Evolutionary conservation across 2,888 invertebrate genomes (phyloP), one percentile per base, ranked within the genome.

Genomic region (Physocephala rufipes): DNA sequence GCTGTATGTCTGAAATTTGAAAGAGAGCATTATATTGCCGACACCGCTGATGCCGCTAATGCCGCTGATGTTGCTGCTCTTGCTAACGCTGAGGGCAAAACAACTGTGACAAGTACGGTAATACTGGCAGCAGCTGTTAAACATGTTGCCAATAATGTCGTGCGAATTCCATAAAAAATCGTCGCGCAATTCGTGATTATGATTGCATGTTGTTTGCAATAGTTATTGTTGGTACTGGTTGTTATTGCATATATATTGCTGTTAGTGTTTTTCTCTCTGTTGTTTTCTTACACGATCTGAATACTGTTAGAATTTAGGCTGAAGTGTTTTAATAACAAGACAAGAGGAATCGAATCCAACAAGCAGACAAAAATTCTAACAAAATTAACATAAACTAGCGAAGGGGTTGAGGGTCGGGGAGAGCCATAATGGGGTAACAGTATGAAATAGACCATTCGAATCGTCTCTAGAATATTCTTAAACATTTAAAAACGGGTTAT

Each of bases 171-270:
- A 55, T 5, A 58, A 45, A 53, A n/a, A 58, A n/a, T 43, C 58
- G 43, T 43, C 58, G 43, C 24, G 45, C 43, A 58, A 47, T 58
- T 58, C 58, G 67, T 67, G 67, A n/a, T 24, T 58, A 67, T 58
- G 45, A 58, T 43, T 58, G 55, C 67, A 67, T 67, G 67, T 67
- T n/a, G n/a, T n/a, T n/a, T n/a, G n/a, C n/a, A n/a, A n/a, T n/a
- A n/a, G n/a, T n/a, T n/a, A n/a, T n/a, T n/a, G n/a, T n/a, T n/a
- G n/a, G n/a, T n/a, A n/a, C n/a, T n/a, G n/a, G n/a, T n/a, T n/a
- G n/a, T n/a, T n/a, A n/a, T n/a, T n/a, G n/a, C 43, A 4, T 24
- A 24, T 7, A 62, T 13, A 21, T n/a, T n/a, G 43, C 43, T 1
- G 1, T n/a, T 55, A n/a, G n/a, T 55, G 51, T 51, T 19, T 0